Conservation (phyloP, 2,797 vertebrate species). For the Acanthiza pusilla region DNA sequence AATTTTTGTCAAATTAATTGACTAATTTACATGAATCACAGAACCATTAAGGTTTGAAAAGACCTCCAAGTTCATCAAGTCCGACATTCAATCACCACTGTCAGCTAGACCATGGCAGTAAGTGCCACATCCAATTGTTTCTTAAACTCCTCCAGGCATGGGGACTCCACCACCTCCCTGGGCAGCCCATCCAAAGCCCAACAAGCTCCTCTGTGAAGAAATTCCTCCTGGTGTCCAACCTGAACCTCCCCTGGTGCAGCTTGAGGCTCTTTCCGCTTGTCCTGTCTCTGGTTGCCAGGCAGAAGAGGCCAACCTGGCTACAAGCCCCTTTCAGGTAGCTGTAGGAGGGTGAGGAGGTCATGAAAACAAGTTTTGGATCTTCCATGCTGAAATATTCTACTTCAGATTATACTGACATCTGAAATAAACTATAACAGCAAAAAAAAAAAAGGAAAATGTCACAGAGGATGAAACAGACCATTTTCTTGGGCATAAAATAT, state of each 20-base stretch:
- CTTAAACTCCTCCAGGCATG: background rate
- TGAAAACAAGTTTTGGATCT: background rate
- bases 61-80: background rate
- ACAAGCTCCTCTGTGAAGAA: background rate
- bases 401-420: background rate
- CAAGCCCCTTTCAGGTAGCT: background rate
- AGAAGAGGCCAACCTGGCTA: background rate
- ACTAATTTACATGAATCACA: background rate
- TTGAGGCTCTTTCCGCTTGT: background rate
- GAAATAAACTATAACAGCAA: background rate
- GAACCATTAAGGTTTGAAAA: background rate
- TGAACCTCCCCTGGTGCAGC: background rate
- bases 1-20: background rate
- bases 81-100: background rate
- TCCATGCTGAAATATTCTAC: background rate
- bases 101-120: background rate
- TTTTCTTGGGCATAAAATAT: background rate
- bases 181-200: background rate
- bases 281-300: fast-evolving
- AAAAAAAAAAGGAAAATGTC: background rate
- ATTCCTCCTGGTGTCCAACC: background rate
- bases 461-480: background rate
- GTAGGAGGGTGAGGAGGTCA: background rate
- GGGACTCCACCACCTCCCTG: background rate
- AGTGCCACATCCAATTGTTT: background rate